phyloP scores from a whole-genome alignment of 2,113 vertebrate genomes.

The Phalacrocorax aristotelis region DNA sequence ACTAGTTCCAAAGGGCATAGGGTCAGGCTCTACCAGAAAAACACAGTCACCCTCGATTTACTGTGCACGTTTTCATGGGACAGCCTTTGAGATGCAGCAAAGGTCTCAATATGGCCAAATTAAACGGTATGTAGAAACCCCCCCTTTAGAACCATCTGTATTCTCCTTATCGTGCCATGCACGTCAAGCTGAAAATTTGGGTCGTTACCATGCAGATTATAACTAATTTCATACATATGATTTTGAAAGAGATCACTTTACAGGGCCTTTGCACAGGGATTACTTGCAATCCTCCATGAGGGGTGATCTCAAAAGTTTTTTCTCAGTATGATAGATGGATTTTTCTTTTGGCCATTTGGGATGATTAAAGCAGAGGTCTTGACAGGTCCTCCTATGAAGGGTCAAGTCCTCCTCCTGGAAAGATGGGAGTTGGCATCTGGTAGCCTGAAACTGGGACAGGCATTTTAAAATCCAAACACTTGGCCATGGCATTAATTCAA shows the following conservation, averaged over 20 bases:
- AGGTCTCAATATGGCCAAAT: neutral
- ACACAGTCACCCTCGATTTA: constrained; percentile 26
- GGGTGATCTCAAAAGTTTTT: constrained; percentile 67
- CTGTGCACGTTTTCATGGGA: neutral
- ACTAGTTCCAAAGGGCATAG: constrained; percentile 14
- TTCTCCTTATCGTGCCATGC: constrained; percentile 52
- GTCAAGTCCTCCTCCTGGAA: constrained; percentile 38
- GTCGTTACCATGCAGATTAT: constrained; percentile 72
- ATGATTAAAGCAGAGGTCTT: constrained; percentile 47
- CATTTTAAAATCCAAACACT: constrained; percentile 36
- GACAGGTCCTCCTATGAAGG: constrained; percentile 44
- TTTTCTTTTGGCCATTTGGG: constrained; percentile 47
- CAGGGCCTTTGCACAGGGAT: constrained; percentile 71
- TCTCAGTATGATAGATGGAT: constrained; percentile 55
- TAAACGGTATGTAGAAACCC: neutral
- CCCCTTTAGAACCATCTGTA: constrained; percentile 33
- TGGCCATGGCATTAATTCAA: constrained; percentile 27
- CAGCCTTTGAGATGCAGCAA: neutral
- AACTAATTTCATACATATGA: constrained; percentile 75
- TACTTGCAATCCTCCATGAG: constrained; percentile 65
- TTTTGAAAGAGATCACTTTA: constrained; percentile 74
- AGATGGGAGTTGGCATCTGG: constrained; percentile 50
- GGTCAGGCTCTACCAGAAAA: constrained; percentile 37
- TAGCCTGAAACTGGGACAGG: constrained; percentile 9
- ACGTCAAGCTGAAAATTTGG: constrained; percentile 61